These are phyloP conservation scores for Sphyrna mokarran DNA, from an alignment of 2,113 vertebrate genomes.

Conservation along the genomic window DNA sequence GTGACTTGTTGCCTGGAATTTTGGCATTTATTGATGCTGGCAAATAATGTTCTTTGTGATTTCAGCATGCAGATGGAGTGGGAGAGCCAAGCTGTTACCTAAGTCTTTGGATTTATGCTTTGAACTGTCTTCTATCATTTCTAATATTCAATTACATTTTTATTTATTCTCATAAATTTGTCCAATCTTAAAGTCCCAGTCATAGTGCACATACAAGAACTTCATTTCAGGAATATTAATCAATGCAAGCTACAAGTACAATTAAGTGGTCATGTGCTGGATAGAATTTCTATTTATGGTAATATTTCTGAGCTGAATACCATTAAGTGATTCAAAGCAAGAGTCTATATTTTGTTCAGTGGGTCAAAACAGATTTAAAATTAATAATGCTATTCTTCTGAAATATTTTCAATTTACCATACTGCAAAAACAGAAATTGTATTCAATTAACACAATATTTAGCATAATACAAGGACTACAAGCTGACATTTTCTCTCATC, in stretches of 20 bases:
- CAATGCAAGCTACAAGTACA: not conserved
- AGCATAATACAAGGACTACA: not conserved
- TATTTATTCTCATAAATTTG: slow-evolving; percentile 7
- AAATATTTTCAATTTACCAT: not conserved
- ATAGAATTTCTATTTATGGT: slow-evolving; percentile 6
- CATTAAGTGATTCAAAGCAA: slow-evolving; percentile 1
- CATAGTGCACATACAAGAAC: not conserved
- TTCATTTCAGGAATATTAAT: not conserved
- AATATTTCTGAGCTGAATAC: not conserved
- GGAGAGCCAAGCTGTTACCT: not conserved
- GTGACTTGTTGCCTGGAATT: not conserved
- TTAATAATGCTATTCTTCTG: not conserved
- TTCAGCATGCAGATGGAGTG: not conserved
- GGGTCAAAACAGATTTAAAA: slow-evolving; percentile 6
- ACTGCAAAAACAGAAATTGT: not conserved
- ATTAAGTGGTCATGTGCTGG: not conserved
- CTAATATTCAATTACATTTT: slow-evolving; percentile 7
- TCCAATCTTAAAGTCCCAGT: not conserved
- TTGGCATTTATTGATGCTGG: not conserved
- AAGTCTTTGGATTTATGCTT: not conserved
- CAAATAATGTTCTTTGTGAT: not conserved
- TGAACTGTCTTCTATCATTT: not conserved
- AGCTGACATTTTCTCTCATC: not conserved
- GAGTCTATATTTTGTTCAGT: not conserved
- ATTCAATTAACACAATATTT: not conserved